Conservation (phyloP, 2,888 invertebrate genomes). For the Drosophila prolongata region DNA sequence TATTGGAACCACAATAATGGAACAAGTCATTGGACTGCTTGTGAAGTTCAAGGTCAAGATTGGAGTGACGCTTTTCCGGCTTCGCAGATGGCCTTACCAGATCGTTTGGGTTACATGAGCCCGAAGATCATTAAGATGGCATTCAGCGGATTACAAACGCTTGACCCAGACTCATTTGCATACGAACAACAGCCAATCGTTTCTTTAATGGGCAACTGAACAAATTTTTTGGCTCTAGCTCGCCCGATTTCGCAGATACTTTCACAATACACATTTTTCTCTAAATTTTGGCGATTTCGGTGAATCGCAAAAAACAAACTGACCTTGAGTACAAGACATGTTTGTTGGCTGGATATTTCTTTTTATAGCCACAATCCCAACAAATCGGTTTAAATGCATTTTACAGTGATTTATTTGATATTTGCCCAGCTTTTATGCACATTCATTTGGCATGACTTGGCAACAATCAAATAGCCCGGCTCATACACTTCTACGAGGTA, state of each 20-base stretch:
- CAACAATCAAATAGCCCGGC: conserved; percentile 46
- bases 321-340: conserved; percentile 66
- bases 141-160: conserved; percentile 28
- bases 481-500: conserved; percentile 41
- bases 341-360: conserved; percentile 13
- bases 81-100: conserved; percentile 7
- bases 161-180: conserved; percentile 58
- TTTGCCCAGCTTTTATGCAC: conserved; percentile 71
- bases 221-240: conserved; percentile 37
- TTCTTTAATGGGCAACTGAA: conserved; percentile 55
- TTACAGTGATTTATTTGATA: conserved; percentile 37
- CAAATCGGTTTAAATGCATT: conserved; percentile 67
- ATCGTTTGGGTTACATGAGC: conserved; percentile 34
- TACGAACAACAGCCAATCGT: conserved; percentile 47
- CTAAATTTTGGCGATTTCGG: conserved; percentile 30
- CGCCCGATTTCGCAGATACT: conserved; percentile 62
- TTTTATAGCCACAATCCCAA: conserved; percentile 52
- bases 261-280: conserved; percentile 61
- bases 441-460: conserved; percentile 67
- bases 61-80: conserved; percentile 21
- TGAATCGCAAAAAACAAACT: conserved; percentile 25
- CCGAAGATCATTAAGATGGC: conserved; percentile 35
- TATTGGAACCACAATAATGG: conserved; percentile 18
- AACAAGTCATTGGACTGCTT: conserved; percentile 38
- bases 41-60: conserved; percentile 69